A percentile compares a stretch with the other conserved stretches of the same genome.
phyloP scores from a whole-genome alignment of 2,888 invertebrate genomes.

The Seira sanloemensis region DNA sequence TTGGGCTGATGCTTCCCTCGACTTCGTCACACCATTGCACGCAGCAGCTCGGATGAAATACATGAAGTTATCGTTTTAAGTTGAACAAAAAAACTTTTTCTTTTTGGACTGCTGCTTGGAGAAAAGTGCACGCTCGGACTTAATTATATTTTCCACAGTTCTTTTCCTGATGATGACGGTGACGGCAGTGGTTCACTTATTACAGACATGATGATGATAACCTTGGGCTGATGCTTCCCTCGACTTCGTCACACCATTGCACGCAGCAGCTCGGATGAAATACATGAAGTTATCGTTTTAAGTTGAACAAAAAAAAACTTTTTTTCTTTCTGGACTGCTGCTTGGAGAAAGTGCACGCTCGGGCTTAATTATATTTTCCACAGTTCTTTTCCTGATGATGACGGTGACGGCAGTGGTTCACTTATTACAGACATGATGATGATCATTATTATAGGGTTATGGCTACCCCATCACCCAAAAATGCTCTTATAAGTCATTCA shows the following conservation, averaged over 20 bases:
- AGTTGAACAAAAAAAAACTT: not conserved
- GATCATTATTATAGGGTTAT: conserved; percentile 30
- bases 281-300: not conserved
- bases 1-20: not conserved
- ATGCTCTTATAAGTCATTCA: not conserved
- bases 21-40: too few relatives aligned
- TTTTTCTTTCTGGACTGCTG: not conserved
- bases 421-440: not conserved
- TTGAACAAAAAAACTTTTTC: not conserved
- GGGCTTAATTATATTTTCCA: conserved; percentile 60
- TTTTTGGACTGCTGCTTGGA: conserved; percentile 22
- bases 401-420: not conserved
- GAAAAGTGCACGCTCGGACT: conserved; percentile 30
- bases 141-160: conserved; percentile 58
- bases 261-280: not conserved
- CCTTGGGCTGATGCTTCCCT: not conserved
- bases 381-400: conserved; percentile 18
- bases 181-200: too few relatives aligned
- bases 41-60: not conserved
- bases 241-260: too few relatives aligned
- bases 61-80: not conserved
- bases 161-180: not conserved
- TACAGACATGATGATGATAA: too few relatives aligned
- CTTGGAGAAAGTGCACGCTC: conserved; percentile 21
- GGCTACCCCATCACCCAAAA: not conserved